Base-by-base conservation (phyloP, 2,113 vertebrate species). In the Corydoras sp. region DNA sequence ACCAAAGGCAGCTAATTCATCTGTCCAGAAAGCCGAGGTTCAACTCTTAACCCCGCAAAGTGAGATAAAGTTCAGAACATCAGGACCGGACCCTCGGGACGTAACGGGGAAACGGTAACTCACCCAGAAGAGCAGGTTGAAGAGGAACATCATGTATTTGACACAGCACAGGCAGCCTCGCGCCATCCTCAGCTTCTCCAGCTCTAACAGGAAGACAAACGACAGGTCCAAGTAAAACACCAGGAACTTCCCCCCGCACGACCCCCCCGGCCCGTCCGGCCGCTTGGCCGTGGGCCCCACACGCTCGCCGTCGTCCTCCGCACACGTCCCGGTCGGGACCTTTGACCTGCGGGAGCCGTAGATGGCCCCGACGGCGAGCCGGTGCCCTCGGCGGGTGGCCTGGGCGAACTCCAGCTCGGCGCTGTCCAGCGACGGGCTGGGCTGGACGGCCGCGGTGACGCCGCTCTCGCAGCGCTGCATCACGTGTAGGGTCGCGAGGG, bases 141-240 rank as follows among this genome's bases (percentile, higher is more conserved):
- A 99, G 86, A 98, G 93, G 89, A 99, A 99, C 90, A 99, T 95
- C 93, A 94, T 92, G 88, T 99, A 99, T 85, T 99, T 99, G 81
- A 99, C 91, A 80, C 95, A 98, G 90, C 95, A 98, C 85, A 99
- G 88, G 86, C 97, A 99, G 83, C 96, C 95, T 48, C 94, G 92
- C 77, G 97, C 96, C 97, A 99, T 99, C 91, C 89, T 87, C 91
- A 86, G 61, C 93, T 93, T 93, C 90, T 93, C 92, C 85, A 94
- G 93, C 85, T 94, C 92, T 94, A 94, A 84, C 83, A 94, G 90
- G 84, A 94, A 94, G 86, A 93, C 82, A 93, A 92, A 92, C 61
- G 90, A 93, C 83, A 94, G 83, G 85, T 93, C 92, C 89, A 93
- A 88, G 84, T 94, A 93, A 93, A 94, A 94, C 77, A 94, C 92